These are phyloP conservation scores for Mallotus villosus DNA, from an alignment of 2,797 vertebrate genomes.

Conservation along the genomic window DNA sequence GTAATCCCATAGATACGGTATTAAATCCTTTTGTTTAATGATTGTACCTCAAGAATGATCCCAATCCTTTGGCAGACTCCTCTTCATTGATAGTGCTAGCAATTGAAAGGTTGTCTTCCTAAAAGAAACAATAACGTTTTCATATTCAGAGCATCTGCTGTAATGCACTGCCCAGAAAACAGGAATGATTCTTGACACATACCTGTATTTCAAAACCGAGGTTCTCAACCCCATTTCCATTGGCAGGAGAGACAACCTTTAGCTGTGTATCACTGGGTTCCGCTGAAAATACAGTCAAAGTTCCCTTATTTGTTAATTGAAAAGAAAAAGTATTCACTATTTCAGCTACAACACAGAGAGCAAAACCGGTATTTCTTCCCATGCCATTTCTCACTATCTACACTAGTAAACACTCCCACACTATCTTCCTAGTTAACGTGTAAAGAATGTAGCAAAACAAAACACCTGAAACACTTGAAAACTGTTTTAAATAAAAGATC, in stretches of 20 bases:
- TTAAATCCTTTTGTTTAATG: constrained; percentile 5
- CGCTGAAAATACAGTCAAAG: constrained; percentile 58
- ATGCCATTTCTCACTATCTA: constrained; percentile 24
- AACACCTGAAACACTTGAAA: constrained; percentile 25
- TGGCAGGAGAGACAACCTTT: constrained; percentile 7
- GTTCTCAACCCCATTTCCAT: constrained; percentile 63
- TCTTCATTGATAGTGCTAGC: constrained; percentile 20
- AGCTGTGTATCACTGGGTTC: constrained; percentile 45
- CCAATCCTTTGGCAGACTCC: constrained; percentile 44
- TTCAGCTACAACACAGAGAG: constrained; percentile 24
- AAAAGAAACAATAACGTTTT: constrained; percentile 25
- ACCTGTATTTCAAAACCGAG: constrained; percentile 66
- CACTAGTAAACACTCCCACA: constrained; percentile 27
- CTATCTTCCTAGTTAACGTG: constrained; percentile 27
- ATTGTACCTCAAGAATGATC: constrained; percentile 68
- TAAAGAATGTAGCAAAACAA: constrained; percentile 15
- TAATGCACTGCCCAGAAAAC: background rate
- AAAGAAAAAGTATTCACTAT: constrained; percentile 15
- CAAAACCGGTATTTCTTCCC: constrained; percentile 20
- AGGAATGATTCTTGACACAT: constrained; percentile 19
- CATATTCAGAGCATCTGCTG: background rate
- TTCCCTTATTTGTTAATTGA: constrained; percentile 13
- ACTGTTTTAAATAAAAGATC: constrained; percentile 23
- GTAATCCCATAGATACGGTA: background rate
- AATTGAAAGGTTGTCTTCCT: constrained; percentile 56